Evolutionary conservation across 2,888 invertebrate genomes (phyloP), one percentile per base, ranked within the genome.

Genomic region (Euphydryas editha): DNA sequence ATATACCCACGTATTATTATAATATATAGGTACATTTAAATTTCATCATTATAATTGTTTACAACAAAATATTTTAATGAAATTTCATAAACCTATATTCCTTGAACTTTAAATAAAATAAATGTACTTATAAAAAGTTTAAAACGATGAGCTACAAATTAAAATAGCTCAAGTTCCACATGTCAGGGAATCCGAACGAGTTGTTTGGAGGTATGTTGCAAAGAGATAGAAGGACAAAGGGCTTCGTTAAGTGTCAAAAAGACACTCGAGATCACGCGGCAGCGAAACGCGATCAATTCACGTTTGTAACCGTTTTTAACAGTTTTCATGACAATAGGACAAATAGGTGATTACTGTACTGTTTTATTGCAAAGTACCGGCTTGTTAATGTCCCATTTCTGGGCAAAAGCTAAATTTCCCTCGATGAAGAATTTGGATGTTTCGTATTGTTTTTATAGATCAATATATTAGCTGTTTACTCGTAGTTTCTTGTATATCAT

Each of bases 201-300:
- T 18, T 57, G 30, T 63, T 58, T 49, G 17, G 24, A 49, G 47
- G 57, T 46, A 44, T 57, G 47, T 37, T 8, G 47, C 47, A 46
- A 46, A 55, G 57, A 63, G 62, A 57, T 51, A 24, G 17, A 51
- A 5, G 49, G 47, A 63, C 62, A 57, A 63, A 57, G 57, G 57
- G 47, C 62, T 63, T 63, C 62, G 62, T 63, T 63, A 63, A 57
- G 57, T 24, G 56, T 57, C 55, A 44, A 51, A 47, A 51, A 51
- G 49, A 51, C n/a, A 51, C 24, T 24, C 49, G 21, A 51, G 49
- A 51, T 51, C 49, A 51, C 49, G 24, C 49, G 24, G 15, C 49
- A 51, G 24, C 49, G 24, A 51, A 24, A 24, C 49, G 49, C 20
- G 47, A 47, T 13, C 21, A 51, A 51, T 51, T 62, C 36, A 46